phyloP scores from a whole-genome alignment of 30 jellyfish, hydroid and myxozoan genomes.

The Pelagia noctiluca region DNA sequence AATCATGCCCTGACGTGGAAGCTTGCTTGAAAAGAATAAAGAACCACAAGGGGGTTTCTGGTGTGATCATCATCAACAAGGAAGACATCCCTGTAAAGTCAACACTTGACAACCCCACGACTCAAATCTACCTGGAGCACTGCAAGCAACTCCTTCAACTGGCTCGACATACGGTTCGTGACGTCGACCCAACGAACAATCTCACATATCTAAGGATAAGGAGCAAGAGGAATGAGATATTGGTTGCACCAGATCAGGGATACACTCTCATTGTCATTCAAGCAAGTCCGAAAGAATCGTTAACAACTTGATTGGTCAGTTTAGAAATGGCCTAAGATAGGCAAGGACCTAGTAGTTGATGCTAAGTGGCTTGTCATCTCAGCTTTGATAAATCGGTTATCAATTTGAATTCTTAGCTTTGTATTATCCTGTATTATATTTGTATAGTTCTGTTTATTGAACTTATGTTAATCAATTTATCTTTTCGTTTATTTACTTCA shows the following conservation, averaged over 20 bases:
- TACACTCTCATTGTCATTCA: conserved; percentile 60
- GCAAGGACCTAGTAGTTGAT: too few relatives aligned
- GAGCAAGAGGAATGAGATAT: conserved; percentile 60
- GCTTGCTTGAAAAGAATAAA: conserved; percentile 58
- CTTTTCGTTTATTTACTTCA: too few relatives aligned
- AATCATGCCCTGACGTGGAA: conserved; percentile 65
- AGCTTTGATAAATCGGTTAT: too few relatives aligned
- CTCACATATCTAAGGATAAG: conserved; percentile 61
- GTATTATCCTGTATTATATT: too few relatives aligned
- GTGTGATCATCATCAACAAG: conserved; percentile 65
- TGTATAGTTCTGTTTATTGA: too few relatives aligned
- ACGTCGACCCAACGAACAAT: conserved; percentile 73
- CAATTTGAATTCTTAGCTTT: too few relatives aligned
- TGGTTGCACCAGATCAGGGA: conserved; percentile 77
- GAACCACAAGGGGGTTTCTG: conserved; percentile 70
- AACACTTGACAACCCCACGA: conserved; percentile 73
- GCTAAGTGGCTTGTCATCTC: too few relatives aligned
- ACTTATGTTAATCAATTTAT: too few relatives aligned
- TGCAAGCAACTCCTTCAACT: conserved; percentile 41
- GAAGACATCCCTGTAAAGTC: conserved; percentile 71
- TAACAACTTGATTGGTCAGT: too few relatives aligned
- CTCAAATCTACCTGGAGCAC: conserved; percentile 44
- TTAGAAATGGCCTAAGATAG: too few relatives aligned
- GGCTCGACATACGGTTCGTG: conserved; percentile 64
- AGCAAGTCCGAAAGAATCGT: conserved; percentile 27